Evolutionary conservation across 2,113 vertebrate species (phyloP).

Genomic region (Gadus macrocephalus): DNA sequence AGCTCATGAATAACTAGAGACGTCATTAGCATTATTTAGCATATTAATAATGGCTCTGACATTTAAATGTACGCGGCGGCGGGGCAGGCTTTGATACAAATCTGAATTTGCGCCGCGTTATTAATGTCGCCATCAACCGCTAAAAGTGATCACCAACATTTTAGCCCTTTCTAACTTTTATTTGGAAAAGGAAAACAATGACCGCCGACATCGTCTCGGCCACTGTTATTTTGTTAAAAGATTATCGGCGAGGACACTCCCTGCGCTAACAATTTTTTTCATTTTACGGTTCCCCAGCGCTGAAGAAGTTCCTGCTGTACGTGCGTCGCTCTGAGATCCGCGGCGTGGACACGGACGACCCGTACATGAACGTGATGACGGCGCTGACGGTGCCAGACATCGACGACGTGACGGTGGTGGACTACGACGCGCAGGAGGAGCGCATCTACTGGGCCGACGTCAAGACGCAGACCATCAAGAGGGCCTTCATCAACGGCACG

Average conservation of each 20-base stretch:
- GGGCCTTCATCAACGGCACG: slow-evolving; percentile 95
- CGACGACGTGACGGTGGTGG: slow-evolving; percentile 95
- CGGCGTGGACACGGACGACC: slow-evolving; percentile 94
- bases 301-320: slow-evolving; percentile 93
- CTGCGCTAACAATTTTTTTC: no score
- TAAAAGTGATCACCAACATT: not conserved
- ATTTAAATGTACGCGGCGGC: not conserved
- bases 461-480: slow-evolving; percentile 94
- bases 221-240: no score
- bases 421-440: slow-evolving; percentile 90
- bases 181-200: not conserved
- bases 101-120: not conserved
- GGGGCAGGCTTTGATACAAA: not conserved
- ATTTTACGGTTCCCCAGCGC: slow-evolving; percentile 65
- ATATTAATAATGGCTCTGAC: slow-evolving; percentile 1
- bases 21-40: not conserved
- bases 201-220: no score
- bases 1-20: not conserved
- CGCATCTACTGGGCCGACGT: slow-evolving; percentile 96
- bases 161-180: not conserved
- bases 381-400: slow-evolving; percentile 95
- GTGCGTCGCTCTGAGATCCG: slow-evolving; percentile 92
- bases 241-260: no score
- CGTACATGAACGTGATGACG: slow-evolving; percentile 97
- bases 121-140: slow-evolving; percentile 3